Conservation (phyloP, 92 coral and sea anemone genomes). For the Epizoanthus fatuus region DNA sequence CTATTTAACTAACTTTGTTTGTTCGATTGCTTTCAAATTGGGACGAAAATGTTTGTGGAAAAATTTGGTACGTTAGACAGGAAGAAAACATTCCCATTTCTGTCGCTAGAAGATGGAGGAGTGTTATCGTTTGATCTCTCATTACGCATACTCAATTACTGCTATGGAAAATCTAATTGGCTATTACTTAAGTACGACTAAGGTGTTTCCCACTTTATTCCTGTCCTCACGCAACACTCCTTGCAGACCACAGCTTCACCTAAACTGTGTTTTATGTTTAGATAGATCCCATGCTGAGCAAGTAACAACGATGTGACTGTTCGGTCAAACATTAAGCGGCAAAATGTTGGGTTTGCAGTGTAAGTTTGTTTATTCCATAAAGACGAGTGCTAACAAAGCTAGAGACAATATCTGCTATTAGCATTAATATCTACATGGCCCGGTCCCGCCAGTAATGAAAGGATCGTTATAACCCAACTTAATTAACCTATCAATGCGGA, state of each 20-base stretch:
- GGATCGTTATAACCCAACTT: conserved; percentile 11
- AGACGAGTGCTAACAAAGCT: conserved; percentile 3
- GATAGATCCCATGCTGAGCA: conserved; percentile 10
- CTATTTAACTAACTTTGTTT: neutral
- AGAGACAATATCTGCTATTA: conserved; percentile 3
- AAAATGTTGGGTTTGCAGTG: neutral
- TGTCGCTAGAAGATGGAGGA: neutral
- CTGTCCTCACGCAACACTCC: conserved; percentile 4
- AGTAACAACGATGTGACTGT: neutral
- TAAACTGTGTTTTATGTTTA: conserved; percentile 10
- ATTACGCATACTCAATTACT: neutral
- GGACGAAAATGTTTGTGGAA: neutral
- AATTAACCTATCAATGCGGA: conserved; percentile 31
- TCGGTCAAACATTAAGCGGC: neutral
- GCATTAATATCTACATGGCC: neutral
- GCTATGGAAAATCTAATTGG: neutral
- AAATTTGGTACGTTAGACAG: neutral
- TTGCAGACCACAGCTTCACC: neutral
- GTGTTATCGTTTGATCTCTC: neutral
- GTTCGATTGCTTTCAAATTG: neutral
- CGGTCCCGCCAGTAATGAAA: conserved; percentile 5
- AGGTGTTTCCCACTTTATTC: conserved; percentile 18
- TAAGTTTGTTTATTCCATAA: neutral
- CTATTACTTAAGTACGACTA: neutral
- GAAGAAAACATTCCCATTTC: neutral